Conservation (phyloP, 2,797 vertebrate species). For the Sebastes variabilis region DNA sequence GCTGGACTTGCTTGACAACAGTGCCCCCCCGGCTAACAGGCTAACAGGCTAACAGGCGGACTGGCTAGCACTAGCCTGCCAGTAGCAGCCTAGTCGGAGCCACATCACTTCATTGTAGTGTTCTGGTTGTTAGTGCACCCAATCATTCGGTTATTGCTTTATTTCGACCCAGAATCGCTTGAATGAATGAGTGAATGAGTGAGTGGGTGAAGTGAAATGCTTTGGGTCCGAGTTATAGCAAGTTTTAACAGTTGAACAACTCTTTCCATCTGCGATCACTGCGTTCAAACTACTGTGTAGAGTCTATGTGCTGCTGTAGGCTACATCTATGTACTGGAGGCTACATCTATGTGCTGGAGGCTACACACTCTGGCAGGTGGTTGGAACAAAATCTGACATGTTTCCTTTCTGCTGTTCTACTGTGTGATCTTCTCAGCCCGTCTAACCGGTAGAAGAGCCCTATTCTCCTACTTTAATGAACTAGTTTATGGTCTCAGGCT, state of each 20-base stretch:
- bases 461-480: neutral
- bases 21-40: constrained; percentile 20
- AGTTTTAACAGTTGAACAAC: neutral
- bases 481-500: neutral
- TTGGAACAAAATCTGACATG: neutral
- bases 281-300: neutral
- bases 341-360: neutral
- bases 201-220: neutral
- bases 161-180: neutral
- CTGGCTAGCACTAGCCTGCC: constrained; percentile 30
- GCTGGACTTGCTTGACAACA: neutral
- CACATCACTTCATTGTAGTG: constrained; percentile 1
- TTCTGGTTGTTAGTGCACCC: neutral
- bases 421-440: neutral
- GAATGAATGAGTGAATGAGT: neutral
- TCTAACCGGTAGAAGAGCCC: neutral
- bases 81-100: constrained; percentile 4
- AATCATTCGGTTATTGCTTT: rapidly evolving
- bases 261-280: neutral
- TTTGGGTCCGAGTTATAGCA: neutral
- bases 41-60: neutral
- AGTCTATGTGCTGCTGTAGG: neutral
- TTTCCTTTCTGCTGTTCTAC: neutral
- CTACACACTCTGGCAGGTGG: constrained; percentile 27
- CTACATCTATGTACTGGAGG: too few relatives aligned